Conservation (phyloP, 2,113 vertebrate genomes). For the Ophiodon elongatus region DNA sequence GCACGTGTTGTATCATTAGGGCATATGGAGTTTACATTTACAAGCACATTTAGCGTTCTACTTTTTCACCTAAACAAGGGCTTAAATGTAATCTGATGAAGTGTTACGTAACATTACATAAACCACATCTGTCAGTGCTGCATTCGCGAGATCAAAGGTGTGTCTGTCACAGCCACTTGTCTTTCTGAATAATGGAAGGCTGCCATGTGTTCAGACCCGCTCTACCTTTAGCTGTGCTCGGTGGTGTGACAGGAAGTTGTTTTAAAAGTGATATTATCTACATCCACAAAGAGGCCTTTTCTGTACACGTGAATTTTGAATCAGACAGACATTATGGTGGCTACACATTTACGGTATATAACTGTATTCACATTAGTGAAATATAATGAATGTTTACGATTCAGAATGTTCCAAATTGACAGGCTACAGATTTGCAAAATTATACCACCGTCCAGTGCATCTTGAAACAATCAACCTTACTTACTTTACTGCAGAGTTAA, state of each 20-base stretch:
- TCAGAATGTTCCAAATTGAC: background rate
- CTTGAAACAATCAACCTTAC: constrained; percentile 20
- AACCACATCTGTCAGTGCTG: background rate
- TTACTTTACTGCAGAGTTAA: constrained; percentile 2
- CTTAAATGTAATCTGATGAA: background rate
- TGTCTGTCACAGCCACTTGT: background rate
- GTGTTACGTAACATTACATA: background rate
- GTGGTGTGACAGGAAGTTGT: constrained; percentile 60
- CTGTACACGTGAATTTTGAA: constrained; percentile 9
- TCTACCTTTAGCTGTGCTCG: constrained; percentile 14
- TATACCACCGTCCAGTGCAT: background rate
- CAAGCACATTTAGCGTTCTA: constrained; percentile 9
- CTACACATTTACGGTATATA: background rate
- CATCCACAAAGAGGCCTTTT: constrained; percentile 13
- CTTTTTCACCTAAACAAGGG: background rate
- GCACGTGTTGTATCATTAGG: constrained; percentile 21
- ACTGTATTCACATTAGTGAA: background rate
- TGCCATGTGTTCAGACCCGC: background rate
- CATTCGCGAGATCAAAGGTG: background rate
- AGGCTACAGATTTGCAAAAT: background rate
- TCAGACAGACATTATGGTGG: background rate
- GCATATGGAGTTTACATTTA: constrained; percentile 38
- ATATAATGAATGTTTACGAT: background rate
- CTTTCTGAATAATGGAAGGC: background rate
- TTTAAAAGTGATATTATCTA: constrained; percentile 47